Evolutionary conservation across 2,888 invertebrate genomes (phyloP).

Genomic region (Sepiola atlantica): DNA sequence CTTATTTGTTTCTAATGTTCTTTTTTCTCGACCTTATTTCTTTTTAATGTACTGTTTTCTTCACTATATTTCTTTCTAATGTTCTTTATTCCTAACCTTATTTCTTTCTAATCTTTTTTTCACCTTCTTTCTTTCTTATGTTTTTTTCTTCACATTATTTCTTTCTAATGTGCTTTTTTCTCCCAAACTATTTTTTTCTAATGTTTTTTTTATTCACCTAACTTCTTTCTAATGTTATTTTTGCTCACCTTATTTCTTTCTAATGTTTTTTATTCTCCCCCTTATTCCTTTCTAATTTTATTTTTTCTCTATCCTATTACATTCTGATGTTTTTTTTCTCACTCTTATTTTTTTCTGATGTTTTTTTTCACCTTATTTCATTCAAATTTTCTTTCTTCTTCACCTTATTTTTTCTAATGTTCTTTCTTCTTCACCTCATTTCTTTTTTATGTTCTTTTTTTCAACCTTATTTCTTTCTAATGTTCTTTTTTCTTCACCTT

Average conservation of each 20-base stretch:
- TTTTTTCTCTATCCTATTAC: no score
- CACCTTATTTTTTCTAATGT: not conserved
- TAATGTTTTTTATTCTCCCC: not conserved
- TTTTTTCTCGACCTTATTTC: not conserved
- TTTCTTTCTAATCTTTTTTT: not conserved
- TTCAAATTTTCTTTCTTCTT: not conserved
- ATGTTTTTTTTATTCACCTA: no score
- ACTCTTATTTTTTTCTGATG: not conserved
- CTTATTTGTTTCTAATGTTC: no score
- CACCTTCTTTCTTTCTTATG: not conserved
- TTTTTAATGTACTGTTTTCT: no score
- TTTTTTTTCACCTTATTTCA: not conserved
- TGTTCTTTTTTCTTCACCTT: no score
- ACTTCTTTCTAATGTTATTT: no score
- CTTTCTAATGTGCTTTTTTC: no score
- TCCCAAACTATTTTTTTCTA: not conserved
- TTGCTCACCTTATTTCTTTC: no score
- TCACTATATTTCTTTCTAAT: no score
- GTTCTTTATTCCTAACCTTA: not conserved
- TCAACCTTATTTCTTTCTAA: not conserved
- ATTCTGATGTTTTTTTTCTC: not conserved
- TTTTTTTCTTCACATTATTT: no score
- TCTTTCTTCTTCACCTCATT: not conserved
- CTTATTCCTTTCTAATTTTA: no score
- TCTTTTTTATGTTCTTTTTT: not conserved